Conservation (phyloP, 92 coral and sea anemone genomes). For the Heliopora coerulea region DNA sequence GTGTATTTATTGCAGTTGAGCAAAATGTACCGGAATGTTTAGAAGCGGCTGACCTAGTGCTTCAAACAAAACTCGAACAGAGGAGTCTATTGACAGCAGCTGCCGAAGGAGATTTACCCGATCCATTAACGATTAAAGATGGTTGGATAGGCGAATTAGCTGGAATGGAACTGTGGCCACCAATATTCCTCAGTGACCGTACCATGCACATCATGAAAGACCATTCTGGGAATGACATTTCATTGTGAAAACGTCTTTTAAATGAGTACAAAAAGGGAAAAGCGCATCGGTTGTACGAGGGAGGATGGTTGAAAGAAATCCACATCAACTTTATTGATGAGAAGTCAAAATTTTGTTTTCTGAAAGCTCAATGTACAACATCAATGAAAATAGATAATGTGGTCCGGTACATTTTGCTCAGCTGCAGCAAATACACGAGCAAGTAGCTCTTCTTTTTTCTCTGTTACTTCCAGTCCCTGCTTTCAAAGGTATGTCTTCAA, state of each 20-base stretch:
- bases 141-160: constrained; percentile 37
- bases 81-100: not conserved
- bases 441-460: too few species aligned
- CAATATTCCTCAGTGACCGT: constrained; percentile 37
- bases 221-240: constrained; percentile 42
- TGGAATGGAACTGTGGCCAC: constrained; percentile 45
- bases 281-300: constrained; percentile 39
- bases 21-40: not conserved
- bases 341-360: not conserved
- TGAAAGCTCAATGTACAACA: constrained; percentile 6
- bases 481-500: too few species aligned
- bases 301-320: constrained; percentile 1
- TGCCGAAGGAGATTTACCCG: not conserved
- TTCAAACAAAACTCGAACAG: not conserved
- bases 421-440: too few species aligned
- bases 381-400: too few species aligned
- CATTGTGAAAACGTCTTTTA: constrained; percentile 44
- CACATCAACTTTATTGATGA: not conserved
- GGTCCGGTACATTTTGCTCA: too few species aligned
- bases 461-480: too few species aligned
- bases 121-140: not conserved
- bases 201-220: constrained; percentile 47
- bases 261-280: constrained; percentile 57
- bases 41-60: constrained; percentile 1
- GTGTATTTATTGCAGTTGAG: constrained; percentile 3